Percentiles rank a stretch among this genome's conserved stretches.
phyloP scores from a whole-genome alignment of 2,113 vertebrate genomes.

The Syrrhaptes paradoxus region DNA sequence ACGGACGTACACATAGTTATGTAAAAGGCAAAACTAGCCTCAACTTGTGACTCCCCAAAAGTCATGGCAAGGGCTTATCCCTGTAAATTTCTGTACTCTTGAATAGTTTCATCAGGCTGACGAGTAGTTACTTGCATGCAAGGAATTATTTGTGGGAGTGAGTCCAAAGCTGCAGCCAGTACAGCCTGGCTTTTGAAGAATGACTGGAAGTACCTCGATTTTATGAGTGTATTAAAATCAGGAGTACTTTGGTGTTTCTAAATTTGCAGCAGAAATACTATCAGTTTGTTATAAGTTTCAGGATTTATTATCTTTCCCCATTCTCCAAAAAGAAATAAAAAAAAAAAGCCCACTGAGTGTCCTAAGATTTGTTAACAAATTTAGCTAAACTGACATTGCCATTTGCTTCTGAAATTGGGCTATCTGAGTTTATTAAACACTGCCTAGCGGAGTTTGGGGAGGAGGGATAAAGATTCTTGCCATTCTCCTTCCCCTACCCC shows the following conservation, averaged over 20 bases:
- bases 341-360: background rate
- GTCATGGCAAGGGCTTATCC: background rate
- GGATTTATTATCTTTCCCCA: background rate
- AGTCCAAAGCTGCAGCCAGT: background rate
- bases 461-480: slow-evolving; percentile 67
- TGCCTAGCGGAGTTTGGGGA: slow-evolving; percentile 36
- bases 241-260: background rate
- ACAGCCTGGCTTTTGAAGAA: slow-evolving; percentile 16
- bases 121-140: slow-evolving; percentile 12
- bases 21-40: background rate
- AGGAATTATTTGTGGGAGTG: background rate
- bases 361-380: background rate
- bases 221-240: background rate
- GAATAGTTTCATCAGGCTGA: background rate
- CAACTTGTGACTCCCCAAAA: slow-evolving; percentile 7
- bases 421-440: background rate
- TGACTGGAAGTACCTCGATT: background rate
- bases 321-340: background rate
- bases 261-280: background rate
- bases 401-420: background rate
- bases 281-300: background rate
- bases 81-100: background rate
- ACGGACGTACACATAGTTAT: background rate
- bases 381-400: background rate
- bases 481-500: slow-evolving; percentile 57